Percentiles rank a stretch among this genome's conserved stretches.
These are phyloP conservation scores for Lynx canadensis DNA, from an alignment of 2,113 vertebrate genomes.

Conservation along the genomic window DNA sequence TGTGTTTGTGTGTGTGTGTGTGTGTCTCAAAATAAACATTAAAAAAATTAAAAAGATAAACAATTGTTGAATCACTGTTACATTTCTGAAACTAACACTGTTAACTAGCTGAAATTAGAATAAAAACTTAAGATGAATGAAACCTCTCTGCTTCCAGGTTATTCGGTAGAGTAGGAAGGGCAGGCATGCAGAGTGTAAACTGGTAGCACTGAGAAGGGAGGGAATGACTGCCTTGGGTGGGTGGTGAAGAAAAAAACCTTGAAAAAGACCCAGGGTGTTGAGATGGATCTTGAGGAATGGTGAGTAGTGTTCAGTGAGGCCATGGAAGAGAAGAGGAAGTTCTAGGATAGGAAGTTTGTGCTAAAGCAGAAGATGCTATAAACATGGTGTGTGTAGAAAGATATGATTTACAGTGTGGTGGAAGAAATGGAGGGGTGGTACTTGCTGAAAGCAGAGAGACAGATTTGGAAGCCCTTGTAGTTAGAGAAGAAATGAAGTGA, in stretches of 20 bases:
- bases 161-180: no score
- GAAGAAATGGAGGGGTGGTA: background rate
- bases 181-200: background rate
- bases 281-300: background rate
- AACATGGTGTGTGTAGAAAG: background rate
- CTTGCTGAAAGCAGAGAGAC: background rate
- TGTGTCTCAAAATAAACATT: no score
- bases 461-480: background rate
- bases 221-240: background rate
- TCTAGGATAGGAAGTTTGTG: background rate
- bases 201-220: background rate
- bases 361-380: background rate
- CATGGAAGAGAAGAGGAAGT: background rate
- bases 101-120: background rate
- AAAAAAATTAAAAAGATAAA: background rate
- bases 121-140: background rate
- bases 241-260: background rate
- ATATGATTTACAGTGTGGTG: background rate
- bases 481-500: conserved; percentile 21
- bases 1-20: no score
- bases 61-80: background rate
- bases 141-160: background rate
- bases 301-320: background rate
- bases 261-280: background rate
- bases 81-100: background rate